Evolutionary conservation across 2,797 vertebrate genomes (phyloP), one percentile per base, ranked within the genome.

Genomic region (Salmo trutta): DNA sequence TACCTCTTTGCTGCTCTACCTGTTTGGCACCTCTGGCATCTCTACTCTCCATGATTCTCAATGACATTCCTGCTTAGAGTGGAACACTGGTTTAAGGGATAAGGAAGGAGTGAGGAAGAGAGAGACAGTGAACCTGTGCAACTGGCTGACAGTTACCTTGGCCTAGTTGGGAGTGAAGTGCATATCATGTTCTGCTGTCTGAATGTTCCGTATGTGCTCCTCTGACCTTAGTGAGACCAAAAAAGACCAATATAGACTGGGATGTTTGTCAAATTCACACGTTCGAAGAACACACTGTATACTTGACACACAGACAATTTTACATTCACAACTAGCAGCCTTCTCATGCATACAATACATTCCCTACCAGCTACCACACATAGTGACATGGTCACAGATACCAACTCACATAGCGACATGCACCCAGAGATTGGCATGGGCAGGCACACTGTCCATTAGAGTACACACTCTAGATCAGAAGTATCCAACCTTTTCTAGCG

Each of bases 141-240:
- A 76, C 65, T 56, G 74, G 31, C 78, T 84, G 86, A 90, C 83
- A 85, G 81, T 67, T 87, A 24, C 78, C 81, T 81, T 79, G 78
- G 78, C 69, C 72, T 78, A 53, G 21, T 71, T 78, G 66, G 54
- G 78, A 73, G 78, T 29, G 78, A 69, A 79, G 81, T 64, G 70
- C 79, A 84, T 70, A 79, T 70, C 54, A 74, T 56, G 68, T 75
- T 76, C 62, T 36, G 71, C 56, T 75, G 71, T 76, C 71, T 65
- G 81, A 83, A 86, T 79, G 80, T 81, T 84, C 73, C 73, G 62
- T 67, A 75, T 71, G 71, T 73, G 68, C 68, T 75, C 68, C 62
- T 52, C 10, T 83, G 82, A 87, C 82, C 82, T 87, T 74, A 85
- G 73, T 80, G 76, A 74, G 65, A 78, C 19, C 74, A 78, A 59